These are phyloP conservation scores for Pandemis corylana DNA, from an alignment of 2,888 invertebrate genomes.

Conservation along the genomic window DNA sequence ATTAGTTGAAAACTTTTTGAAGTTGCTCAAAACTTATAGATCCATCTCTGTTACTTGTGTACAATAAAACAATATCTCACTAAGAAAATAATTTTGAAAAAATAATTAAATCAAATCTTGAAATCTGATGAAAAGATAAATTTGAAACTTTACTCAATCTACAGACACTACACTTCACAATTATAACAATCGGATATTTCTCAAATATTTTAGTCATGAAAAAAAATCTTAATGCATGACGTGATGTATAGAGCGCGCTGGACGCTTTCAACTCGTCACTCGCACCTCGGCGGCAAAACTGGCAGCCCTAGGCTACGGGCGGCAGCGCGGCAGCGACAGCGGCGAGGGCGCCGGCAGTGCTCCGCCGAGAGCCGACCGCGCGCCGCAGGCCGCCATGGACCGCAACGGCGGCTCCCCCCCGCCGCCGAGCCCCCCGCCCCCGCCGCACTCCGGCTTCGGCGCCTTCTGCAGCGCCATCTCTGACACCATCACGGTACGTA, in stretches of 20 bases:
- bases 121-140: no score
- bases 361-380: slow-evolving; percentile 59
- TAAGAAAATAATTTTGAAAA: no score
- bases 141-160: no score
- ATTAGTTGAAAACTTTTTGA: no score
- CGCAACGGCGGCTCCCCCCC: slow-evolving; percentile 68
- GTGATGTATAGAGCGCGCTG: not conserved
- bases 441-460: slow-evolving; percentile 75
- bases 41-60: no score
- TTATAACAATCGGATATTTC: no score
- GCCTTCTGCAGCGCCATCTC: slow-evolving; percentile 83
- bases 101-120: no score
- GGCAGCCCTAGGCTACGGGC: slow-evolving; percentile 36
- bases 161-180: no score
- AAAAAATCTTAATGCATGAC: no score
- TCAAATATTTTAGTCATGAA: no score
- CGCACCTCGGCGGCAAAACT: slow-evolving; percentile 5
- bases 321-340: slow-evolving; percentile 36
- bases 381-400: slow-evolving; percentile 59
- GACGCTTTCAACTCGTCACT: slow-evolving; percentile 21
- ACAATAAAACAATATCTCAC: no score
- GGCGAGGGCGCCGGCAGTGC: slow-evolving; percentile 67
- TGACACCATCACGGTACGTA: slow-evolving; percentile 78
- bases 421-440: slow-evolving; percentile 57
- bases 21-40: no score